Evolutionary conservation across 2,113 vertebrate genomes (phyloP), one percentile per base, ranked within the genome.

Genomic region (Ptilonorhynchus violaceus): DNA sequence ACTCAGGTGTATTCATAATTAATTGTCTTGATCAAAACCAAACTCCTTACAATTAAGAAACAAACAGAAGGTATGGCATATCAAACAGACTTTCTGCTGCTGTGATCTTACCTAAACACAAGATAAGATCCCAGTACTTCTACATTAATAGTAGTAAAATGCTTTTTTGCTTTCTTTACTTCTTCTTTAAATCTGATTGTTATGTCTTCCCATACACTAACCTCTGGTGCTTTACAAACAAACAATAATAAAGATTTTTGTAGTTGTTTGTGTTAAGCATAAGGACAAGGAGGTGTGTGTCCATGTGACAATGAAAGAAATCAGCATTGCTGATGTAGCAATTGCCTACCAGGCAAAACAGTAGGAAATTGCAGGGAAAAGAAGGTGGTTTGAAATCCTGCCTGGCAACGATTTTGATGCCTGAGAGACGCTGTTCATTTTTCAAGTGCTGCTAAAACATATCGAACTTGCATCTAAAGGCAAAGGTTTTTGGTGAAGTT

Each of bases 11-110:
- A 94, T 96, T 91, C 85, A 94, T 96, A 94, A 95, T 96, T 96
- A 96, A 96, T 93, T 94, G 56, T 94, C 73, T 93, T 95, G 96
- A 96, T 96, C 95, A 96, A 96, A 96, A 74, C 49, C 88, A 87
- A 92, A 92, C 76, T 94, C 79, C 78, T 87, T 92, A 96, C 91
- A 93, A 94, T 96, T 96, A 96, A 94, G 73, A 94, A 96, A 96
- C 96, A 96, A 95, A 93, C 88, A 94, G 96, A 96, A 93, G 60
- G 58, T 95, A 95, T 73, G 83, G 92, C 92, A 94, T 96, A 96
- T 96, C 96, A 96, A 95, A 96, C 85, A 95, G 92, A 92, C 69
- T 92, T 96, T 89, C 64, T 93, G 76, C 62, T 92, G 46, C 93
- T 96, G 58, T 97, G 95, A 96, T 96, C 92, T 95, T 92, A 78